Percentiles rank a stretch among this genome's conserved stretches.
These are phyloP conservation scores for Lutraria rhynchaena DNA, from an alignment of 1,140 invertebrate genomes.

Conservation along the genomic window DNA sequence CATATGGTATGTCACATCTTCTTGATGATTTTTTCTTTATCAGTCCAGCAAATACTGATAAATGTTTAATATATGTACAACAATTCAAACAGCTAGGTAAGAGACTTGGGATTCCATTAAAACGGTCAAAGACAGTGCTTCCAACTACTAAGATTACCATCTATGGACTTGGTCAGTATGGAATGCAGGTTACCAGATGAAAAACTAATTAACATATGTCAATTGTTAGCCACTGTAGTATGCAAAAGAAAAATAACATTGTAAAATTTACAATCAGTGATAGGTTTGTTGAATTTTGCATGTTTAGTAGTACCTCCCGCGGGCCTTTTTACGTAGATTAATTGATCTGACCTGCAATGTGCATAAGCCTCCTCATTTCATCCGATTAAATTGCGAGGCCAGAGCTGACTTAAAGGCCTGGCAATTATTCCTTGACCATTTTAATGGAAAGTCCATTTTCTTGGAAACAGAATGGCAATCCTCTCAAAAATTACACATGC, in stretches of 20 bases:
- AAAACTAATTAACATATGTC: conserved; percentile 7
- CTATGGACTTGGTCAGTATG: conserved; percentile 37
- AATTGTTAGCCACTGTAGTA: not conserved
- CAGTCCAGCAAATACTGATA: not conserved
- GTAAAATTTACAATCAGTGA: conserved; percentile 37
- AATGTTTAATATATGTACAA: conserved; percentile 26
- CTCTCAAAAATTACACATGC: conserved; percentile 26
- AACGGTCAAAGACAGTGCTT: conserved; percentile 47
- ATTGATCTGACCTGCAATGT: conserved; percentile 49
- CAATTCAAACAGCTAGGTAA: conserved; percentile 11
- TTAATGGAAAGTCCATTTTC: conserved; percentile 56
- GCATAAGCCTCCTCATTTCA: conserved; percentile 43
- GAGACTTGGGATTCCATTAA: conserved; percentile 42
- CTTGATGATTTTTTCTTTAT: conserved; percentile 60
- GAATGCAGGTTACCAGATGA: not conserved
- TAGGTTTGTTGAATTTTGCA: conserved; percentile 52
- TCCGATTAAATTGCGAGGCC: conserved; percentile 18
- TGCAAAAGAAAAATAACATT: not conserved
- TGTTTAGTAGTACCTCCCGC: conserved; percentile 47
- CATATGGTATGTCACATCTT: conserved; percentile 23
- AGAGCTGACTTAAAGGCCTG: conserved; percentile 18
- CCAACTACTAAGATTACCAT: conserved; percentile 46
- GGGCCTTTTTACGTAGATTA: conserved; percentile 46
- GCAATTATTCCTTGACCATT: conserved; percentile 45
- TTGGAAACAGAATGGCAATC: not conserved